Percentiles rank a stretch among this genome's conserved stretches.
Conservation (phyloP, 2,888 invertebrate genomes). For the Syritta pipiens region DNA sequence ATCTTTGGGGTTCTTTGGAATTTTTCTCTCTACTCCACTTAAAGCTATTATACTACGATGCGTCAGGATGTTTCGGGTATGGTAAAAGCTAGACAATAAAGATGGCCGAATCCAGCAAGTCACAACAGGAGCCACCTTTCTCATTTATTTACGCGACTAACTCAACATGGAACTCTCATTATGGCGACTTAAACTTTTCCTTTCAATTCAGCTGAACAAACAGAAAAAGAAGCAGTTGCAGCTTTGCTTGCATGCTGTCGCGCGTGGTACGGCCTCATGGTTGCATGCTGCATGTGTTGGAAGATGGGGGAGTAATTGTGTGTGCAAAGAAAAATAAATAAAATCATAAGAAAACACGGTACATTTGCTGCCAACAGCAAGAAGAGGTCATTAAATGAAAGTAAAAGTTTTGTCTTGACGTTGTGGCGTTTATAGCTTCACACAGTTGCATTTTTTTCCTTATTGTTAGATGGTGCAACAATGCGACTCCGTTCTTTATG, state of each 20-base stretch:
- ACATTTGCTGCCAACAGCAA: slow-evolving; percentile 49
- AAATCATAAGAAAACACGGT: slow-evolving; percentile 47
- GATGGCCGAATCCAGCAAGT: slow-evolving; percentile 46
- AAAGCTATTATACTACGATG: slow-evolving; percentile 10
- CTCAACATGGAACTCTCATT: slow-evolving; percentile 36
- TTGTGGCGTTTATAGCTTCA: neutral
- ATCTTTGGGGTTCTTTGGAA: slow-evolving; percentile 30
- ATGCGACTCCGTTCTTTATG: too few relatives aligned
- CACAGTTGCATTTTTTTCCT: slow-evolving; percentile 6
- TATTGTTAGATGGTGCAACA: too few relatives aligned
- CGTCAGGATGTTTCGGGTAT: too few relatives aligned
- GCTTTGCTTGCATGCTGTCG: slow-evolving; percentile 24
- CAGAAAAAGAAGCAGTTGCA: slow-evolving; percentile 10
- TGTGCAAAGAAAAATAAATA: slow-evolving; percentile 39
- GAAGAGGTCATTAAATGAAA: slow-evolving; percentile 44
- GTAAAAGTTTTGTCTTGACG: slow-evolving; percentile 46
- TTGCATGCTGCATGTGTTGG: slow-evolving; percentile 52
- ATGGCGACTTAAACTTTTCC: slow-evolving; percentile 62
- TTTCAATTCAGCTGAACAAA: slow-evolving; percentile 40
- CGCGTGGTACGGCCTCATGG: neutral
- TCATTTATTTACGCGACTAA: slow-evolving; percentile 24
- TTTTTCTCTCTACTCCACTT: slow-evolving; percentile 31
- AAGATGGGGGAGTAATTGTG: slow-evolving; percentile 25
- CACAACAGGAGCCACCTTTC: too few relatives aligned
- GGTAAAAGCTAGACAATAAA: slow-evolving; percentile 54